These are phyloP conservation scores for Procambarus virginalis DNA, from an alignment of 1,140 invertebrate genomes.

Conservation along the genomic window DNA sequence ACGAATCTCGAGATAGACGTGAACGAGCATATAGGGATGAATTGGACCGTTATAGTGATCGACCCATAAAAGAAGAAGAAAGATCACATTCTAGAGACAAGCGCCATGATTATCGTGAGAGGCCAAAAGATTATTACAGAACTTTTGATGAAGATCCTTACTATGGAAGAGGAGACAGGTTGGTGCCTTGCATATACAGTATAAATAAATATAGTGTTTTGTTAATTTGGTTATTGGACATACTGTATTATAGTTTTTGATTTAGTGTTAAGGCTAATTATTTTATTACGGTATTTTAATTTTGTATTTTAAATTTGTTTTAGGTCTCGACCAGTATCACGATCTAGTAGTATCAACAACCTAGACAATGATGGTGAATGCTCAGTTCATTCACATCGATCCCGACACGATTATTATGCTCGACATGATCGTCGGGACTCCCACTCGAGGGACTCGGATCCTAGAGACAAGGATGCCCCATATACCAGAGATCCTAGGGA, in stretches of 20 bases:
- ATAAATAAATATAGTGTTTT: not conserved
- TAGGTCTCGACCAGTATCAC: conserved; percentile 53
- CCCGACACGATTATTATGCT: conserved; percentile 51
- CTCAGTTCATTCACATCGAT: conserved; percentile 11
- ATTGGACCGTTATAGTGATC: conserved; percentile 61
- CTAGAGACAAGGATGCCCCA: conserved; percentile 33
- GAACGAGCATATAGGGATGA: conserved; percentile 61
- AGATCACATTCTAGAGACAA: conserved; percentile 23
- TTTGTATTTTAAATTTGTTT: too few relatives aligned
- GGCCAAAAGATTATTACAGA: conserved; percentile 45
- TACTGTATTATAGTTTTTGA: not conserved
- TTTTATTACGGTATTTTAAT: not conserved
- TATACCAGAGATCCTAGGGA: conserved; percentile 29
- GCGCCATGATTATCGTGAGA: conserved; percentile 33
- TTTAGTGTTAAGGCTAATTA: not conserved
- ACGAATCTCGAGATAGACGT: conserved; percentile 56
- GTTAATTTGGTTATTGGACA: not conserved
- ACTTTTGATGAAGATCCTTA: conserved; percentile 59
- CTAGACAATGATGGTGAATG: conserved; percentile 42
- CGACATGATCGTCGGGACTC: conserved; percentile 43
- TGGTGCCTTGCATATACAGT: not conserved
- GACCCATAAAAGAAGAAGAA: conserved; percentile 48
- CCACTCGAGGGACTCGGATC: conserved; percentile 50
- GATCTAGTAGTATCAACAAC: conserved; percentile 62
- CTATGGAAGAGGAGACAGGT: conserved; percentile 43